Evolutionary conservation across 1,140 invertebrate genomes (phyloP), one percentile per base, ranked within the genome.

Genomic region (Neuroterus valhalla): DNA sequence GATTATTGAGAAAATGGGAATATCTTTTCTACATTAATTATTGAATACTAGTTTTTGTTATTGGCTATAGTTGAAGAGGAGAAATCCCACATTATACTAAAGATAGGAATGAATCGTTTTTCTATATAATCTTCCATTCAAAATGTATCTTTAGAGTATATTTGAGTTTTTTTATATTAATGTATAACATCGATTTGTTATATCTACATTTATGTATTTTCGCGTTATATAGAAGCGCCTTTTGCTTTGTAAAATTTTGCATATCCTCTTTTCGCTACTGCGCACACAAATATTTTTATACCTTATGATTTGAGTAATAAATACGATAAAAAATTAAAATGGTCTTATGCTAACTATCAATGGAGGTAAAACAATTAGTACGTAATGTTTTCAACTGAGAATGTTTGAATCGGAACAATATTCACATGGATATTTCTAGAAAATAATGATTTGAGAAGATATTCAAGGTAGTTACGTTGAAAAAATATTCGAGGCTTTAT

Each of bases 201-300:
- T 14, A 23, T 62, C 3, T 62, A 31, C 52, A 62, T 62, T 62
- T 11, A 62, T 62, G n/a, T 62, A 31, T 31, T 62, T 31, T 15
- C 31, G 55, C n/a, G 23, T 31, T 23, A 38, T 62, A 62, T 55
- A 55, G 2, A 48, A 8, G 19, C 3, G n/a, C 15, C 6, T 21
- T 23, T 21, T 52, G 4, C 12, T 55, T 19, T 19, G 19, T 55
- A 23, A 8, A 17, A 23, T 23, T 55, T 50, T 55, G 10, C 23
- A 19, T 19, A 62, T 62, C 26, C 23, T 62, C 15, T 12, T 23
- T 62, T 62, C 26, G 31, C 21, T 55, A 12, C 23, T 23, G 15
- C 52, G 21, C 55, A 62, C 55, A 62, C 31, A 38, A 62, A 62
- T 62, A 62, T 62, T 62, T 62, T 62, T 62, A 26, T 62, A 62